Base-by-base conservation (phyloP, 2,888 invertebrate genomes). In the Cataglyphis livida region DNA sequence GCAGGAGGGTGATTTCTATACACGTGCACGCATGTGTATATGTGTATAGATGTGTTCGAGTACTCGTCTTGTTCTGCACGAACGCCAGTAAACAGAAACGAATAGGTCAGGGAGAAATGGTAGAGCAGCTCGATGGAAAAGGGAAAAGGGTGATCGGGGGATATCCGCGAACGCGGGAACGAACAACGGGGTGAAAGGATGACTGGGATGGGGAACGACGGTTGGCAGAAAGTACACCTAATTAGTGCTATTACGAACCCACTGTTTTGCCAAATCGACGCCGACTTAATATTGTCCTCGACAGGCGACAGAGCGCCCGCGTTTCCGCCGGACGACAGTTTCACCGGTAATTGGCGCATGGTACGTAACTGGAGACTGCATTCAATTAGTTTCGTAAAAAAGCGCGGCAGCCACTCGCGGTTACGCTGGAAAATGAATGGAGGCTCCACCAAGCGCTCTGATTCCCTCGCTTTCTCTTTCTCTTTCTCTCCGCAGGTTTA, bases 341-440 rank as follows among this genome's bases (percentile, higher is more conserved):
- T 86, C 87, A 64, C 92, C 71, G 91, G 90, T 92, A 92, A 92
- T 92, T 89, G 89, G 90, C 86, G 87, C 88, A 88, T 89, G 90
- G 88, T 90, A 89, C 87, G 89, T 90, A 90, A 88, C 90, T 87
- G 89, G 84, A 85, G 85, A 87, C 75, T 88, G 92, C 91, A 91
- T 92, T 93, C 92, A 93, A 93, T 93, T 93, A 93, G 90, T 90
- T 92, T 90, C 78, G 89, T 91, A 92, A 92, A 91, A 92, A 92
- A 92, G 87, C 88, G 84, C 84, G 78, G 82, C 88, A 89, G 89
- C 89, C 89, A 89, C 90, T 89, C 90, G 89, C 88, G 88, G 89
- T 91, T 88, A 89, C 90, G 87, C 87, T 83, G 88, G 89, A 88
- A 87, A 92, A 91, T 92, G 91, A 92, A 92, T 92, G 85, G 89